Conservation (phyloP, 2,888 invertebrate species). For the Campoplex capitator region DNA sequence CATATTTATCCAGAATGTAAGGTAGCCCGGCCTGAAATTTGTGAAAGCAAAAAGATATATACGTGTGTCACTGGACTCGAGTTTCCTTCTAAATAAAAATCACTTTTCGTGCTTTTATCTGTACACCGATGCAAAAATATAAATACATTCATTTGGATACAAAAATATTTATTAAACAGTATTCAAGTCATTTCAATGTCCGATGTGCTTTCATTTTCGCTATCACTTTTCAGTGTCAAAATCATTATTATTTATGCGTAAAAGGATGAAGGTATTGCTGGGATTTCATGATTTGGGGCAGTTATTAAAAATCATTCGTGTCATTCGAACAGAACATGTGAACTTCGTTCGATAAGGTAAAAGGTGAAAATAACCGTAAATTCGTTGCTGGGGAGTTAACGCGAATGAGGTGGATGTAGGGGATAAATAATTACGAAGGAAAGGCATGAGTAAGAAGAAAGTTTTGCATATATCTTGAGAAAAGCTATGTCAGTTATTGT, state of each 20-base stretch:
- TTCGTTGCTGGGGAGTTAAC: background rate
- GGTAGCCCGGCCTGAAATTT: conserved; percentile 26
- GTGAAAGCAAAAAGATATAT: background rate
- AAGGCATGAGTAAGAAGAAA: conserved; percentile 31
- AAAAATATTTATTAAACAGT: background rate
- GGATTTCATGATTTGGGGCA: too few species aligned
- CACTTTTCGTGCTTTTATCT: background rate
- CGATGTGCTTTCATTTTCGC: too few species aligned
- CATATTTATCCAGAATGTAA: conserved; percentile 3
- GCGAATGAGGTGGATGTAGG: background rate
- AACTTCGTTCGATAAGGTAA: background rate
- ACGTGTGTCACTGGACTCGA: background rate
- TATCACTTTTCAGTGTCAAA: background rate
- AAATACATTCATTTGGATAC: too few species aligned
- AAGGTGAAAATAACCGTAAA: conserved; percentile 41
- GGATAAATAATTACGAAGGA: conserved; percentile 38
- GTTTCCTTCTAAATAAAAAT: background rate
- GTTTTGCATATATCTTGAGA: conserved; percentile 31
- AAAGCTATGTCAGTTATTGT: background rate
- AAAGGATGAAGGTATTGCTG: background rate
- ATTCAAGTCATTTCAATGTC: background rate
- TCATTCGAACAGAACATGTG: background rate
- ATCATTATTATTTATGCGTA: background rate
- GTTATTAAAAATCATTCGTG: background rate
- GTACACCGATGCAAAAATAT: background rate